Evolutionary conservation across 2,113 vertebrate genomes (phyloP).

Genomic region (Uria lomvia): DNA sequence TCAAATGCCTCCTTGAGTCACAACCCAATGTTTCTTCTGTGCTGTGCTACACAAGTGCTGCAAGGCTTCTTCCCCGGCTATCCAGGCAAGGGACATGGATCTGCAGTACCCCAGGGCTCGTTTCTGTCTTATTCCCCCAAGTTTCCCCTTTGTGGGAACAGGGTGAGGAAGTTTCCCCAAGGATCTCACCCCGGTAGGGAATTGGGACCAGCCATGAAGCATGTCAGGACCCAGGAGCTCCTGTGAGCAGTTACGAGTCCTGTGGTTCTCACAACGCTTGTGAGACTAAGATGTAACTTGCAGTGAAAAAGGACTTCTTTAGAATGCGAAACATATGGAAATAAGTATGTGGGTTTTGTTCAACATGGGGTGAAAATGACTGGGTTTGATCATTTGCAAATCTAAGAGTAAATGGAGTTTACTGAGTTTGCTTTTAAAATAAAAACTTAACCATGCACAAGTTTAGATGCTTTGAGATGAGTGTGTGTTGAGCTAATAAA

Average conservation of each 20-base stretch:
- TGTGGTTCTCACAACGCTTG: neutral
- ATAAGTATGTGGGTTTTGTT: neutral
- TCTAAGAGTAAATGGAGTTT: conserved; percentile 8
- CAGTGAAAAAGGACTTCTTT: neutral
- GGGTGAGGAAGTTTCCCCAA: neutral
- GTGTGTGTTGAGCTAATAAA: conserved; percentile 45
- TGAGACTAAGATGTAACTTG: neutral
- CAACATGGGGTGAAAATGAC: neutral
- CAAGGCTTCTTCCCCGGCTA: neutral
- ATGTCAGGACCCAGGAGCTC: neutral
- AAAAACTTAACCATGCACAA: neutral
- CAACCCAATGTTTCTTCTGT: neutral
- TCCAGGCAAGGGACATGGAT: neutral
- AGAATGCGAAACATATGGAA: neutral
- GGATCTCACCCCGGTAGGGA: neutral
- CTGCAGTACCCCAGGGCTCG: neutral
- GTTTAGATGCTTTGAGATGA: conserved; percentile 37
- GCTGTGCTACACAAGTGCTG: neutral
- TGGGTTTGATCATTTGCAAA: conserved; percentile 44
- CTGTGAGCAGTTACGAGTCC: neutral
- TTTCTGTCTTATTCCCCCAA: neutral
- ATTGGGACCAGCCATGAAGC: neutral
- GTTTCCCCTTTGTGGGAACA: neutral
- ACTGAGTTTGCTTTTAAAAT: neutral
- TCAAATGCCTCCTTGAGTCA: neutral